phyloP scores from a whole-genome alignment of 2,797 vertebrate species.

The Antrozous pallidus region DNA sequence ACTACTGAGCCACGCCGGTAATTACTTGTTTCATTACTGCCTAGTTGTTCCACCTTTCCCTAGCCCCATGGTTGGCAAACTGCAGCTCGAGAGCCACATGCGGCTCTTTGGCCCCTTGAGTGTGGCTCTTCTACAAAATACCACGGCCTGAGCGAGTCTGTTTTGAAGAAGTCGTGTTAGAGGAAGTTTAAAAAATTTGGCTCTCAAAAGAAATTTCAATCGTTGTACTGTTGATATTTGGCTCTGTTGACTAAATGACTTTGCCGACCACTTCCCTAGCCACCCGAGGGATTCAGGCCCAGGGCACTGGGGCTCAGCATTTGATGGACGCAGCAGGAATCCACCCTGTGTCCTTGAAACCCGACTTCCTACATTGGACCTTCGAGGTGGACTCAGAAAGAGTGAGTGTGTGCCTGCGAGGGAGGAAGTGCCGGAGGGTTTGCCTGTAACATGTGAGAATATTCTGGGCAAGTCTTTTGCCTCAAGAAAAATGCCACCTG shows the following conservation, averaged over 20 bases:
- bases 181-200: too few relatives aligned
- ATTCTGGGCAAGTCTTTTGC: not conserved
- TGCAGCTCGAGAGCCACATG: too few relatives aligned
- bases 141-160: too few relatives aligned
- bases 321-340: not conserved
- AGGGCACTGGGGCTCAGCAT: not conserved
- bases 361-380: rapidly evolving
- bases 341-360: not conserved
- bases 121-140: too few relatives aligned
- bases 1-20: too few relatives aligned
- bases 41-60: constrained; percentile 12
- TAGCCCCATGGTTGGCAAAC: too few relatives aligned
- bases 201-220: too few relatives aligned
- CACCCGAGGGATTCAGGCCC: constrained; percentile 51
- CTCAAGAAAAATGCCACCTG: rapidly evolving
- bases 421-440: not conserved
- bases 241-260: too few relatives aligned
- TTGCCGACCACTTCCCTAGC: too few relatives aligned
- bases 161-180: too few relatives aligned
- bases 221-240: too few relatives aligned
- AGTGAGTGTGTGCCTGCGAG: rapidly evolving
- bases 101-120: too few relatives aligned
- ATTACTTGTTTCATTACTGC: constrained; percentile 55
- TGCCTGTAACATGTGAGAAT: not conserved
- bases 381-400: not conserved